Conservation (phyloP, 1,140 invertebrate genomes). For the Nixonia krombeini region DNA sequence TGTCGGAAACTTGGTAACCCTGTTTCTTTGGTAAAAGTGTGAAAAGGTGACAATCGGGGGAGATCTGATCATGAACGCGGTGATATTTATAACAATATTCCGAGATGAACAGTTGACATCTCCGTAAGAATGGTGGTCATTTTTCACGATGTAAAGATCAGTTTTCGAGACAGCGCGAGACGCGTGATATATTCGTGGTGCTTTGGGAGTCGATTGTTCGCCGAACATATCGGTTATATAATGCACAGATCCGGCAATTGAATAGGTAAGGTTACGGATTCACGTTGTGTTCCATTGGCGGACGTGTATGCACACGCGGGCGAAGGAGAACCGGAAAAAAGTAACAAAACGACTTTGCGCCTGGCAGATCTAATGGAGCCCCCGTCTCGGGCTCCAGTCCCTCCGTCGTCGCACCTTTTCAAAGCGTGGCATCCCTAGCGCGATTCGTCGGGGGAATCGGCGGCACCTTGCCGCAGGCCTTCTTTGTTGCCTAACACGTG, state of each 20-base stretch:
- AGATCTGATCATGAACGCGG: too few species aligned
- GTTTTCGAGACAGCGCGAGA: slow-evolving; percentile 28
- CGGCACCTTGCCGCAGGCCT: slow-evolving; percentile 62
- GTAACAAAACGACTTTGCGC: slow-evolving; percentile 66
- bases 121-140: slow-evolving; percentile 32
- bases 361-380: slow-evolving; percentile 57
- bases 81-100: too few species aligned
- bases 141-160: slow-evolving; percentile 39
- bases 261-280: slow-evolving; percentile 53
- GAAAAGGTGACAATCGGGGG: too few species aligned
- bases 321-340: slow-evolving; percentile 49
- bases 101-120: slow-evolving; percentile 31
- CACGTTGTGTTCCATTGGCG: slow-evolving; percentile 46
- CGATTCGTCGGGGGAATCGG: slow-evolving; percentile 50
- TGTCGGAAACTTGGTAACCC: too few species aligned
- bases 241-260: slow-evolving; percentile 49
- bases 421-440: slow-evolving; percentile 35
- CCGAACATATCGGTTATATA: slow-evolving; percentile 46
- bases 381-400: slow-evolving; percentile 14
- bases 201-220: slow-evolving; percentile 32
- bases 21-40: too few species aligned
- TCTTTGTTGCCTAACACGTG: slow-evolving; percentile 68
- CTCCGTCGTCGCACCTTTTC: slow-evolving; percentile 19
- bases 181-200: slow-evolving; percentile 37
- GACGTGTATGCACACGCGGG: slow-evolving; percentile 44